These are phyloP conservation scores for Podotricha telesiphe DNA, from an alignment of 2,888 invertebrate species.

Conservation along the genomic window DNA sequence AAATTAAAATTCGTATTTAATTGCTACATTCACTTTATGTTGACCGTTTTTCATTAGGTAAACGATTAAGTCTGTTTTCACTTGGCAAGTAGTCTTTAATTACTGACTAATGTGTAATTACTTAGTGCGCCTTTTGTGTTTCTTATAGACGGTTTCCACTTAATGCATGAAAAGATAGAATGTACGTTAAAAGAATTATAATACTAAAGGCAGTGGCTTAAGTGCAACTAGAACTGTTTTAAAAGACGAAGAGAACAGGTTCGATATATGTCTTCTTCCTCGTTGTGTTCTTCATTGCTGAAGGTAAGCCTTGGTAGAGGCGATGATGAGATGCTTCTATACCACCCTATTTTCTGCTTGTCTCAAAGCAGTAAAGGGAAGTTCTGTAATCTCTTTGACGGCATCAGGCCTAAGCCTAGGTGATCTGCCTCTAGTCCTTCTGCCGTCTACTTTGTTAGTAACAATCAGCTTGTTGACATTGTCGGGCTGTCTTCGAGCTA, in stretches of 20 bases:
- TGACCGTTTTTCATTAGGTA: slow-evolving; percentile 46
- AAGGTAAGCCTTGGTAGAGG: no score
- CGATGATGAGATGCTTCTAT: no score
- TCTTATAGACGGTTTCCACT: slow-evolving; percentile 15
- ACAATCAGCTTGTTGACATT: no score
- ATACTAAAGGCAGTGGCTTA: neutral
- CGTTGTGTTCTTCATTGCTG: no score
- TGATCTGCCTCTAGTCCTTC: no score
- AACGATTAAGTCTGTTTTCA: slow-evolving; percentile 55
- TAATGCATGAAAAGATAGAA: slow-evolving; percentile 14
- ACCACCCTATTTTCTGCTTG: no score
- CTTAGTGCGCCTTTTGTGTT: slow-evolving; percentile 37
- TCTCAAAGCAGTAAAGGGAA: no score
- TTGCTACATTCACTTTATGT: slow-evolving; percentile 18
- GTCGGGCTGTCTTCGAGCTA: no score
- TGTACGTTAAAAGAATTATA: slow-evolving; percentile 4
- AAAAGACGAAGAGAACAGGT: neutral
- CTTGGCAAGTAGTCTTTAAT: slow-evolving; percentile 58
- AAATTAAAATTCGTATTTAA: slow-evolving; percentile 17
- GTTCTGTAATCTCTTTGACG: no score
- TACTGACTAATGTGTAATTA: slow-evolving; percentile 49
- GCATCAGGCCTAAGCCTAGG: no score
- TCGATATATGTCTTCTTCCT: no score
- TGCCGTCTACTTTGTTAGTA: no score
- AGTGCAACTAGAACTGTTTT: neutral